Conservation (phyloP, 2,797 vertebrate genomes). For the Platalea minor region DNA sequence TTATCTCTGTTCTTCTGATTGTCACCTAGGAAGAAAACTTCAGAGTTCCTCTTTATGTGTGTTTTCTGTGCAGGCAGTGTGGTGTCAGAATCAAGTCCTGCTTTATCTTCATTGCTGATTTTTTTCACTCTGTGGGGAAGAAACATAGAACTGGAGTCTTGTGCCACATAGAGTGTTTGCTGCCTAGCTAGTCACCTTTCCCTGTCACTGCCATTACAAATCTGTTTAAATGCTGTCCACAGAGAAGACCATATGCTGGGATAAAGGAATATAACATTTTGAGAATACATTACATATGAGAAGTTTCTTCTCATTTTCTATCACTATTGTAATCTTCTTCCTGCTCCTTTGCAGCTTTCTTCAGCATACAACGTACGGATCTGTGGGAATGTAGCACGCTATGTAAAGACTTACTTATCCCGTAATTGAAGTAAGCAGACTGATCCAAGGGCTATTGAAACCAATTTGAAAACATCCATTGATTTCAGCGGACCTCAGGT, state of each 20-base stretch:
- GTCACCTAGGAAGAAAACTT: neutral
- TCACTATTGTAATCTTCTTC: neutral
- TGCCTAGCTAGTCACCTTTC: neutral
- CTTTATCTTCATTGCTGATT: neutral
- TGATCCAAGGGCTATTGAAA: constrained; percentile 47
- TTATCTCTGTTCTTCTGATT: neutral
- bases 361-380: neutral
- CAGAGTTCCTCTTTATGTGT: neutral
- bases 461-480: constrained; percentile 47
- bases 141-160: neutral
- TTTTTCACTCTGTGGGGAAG: neutral
- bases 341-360: constrained; percentile 3
- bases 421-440: neutral
- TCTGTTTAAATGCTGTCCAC: neutral
- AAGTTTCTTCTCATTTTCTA: neutral
- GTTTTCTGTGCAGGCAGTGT: neutral
- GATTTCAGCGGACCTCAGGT: constrained; percentile 38
- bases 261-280: neutral
- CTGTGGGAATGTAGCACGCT: neutral
- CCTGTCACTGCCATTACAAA: neutral
- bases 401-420: neutral
- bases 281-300: too few relatives aligned
- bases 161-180: neutral
- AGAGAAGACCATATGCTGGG: neutral
- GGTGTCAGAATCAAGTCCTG: neutral